Percentiles rank a stretch among this genome's conserved stretches.
These are phyloP conservation scores for Hypomecis atomaria DNA, from an alignment of 2,888 invertebrate genomes.

Conservation along the genomic window DNA sequence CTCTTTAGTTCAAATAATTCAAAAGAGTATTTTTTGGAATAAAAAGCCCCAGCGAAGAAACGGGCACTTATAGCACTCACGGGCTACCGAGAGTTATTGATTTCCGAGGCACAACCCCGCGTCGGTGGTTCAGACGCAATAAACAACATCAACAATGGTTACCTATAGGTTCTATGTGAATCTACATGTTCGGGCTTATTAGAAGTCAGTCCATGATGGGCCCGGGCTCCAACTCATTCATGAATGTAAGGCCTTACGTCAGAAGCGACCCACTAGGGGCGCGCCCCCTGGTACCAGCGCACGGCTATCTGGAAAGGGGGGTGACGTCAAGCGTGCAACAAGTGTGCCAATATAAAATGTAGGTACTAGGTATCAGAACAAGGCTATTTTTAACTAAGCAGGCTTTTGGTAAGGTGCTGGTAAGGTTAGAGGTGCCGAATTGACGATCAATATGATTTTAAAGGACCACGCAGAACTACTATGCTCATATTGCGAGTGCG, in stretches of 20 bases:
- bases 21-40: no score
- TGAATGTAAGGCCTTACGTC: conserved; percentile 77
- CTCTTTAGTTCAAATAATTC: no score
- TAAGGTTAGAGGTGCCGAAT: conserved; percentile 14
- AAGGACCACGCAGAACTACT: conserved; percentile 9
- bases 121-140: background rate
- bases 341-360: conserved; percentile 70
- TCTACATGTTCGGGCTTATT: conserved; percentile 27
- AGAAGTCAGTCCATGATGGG: conserved; percentile 55
- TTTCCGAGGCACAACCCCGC: background rate
- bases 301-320: conserved; percentile 59
- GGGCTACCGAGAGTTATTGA: conserved; percentile 9
- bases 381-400: conserved; percentile 71
- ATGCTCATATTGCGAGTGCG: background rate
- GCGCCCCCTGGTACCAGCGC: conserved; percentile 58
- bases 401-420: conserved; percentile 9
- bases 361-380: conserved; percentile 59
- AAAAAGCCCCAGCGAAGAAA: background rate
- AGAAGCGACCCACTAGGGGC: conserved; percentile 67
- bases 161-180: conserved; percentile 27
- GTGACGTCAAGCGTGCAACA: conserved; percentile 83
- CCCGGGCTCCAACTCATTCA: conserved; percentile 76
- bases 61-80: background rate
- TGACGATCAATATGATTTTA: conserved; percentile 27
- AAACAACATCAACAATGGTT: conserved; percentile 9